These are phyloP conservation scores for Apocrypta bakeri DNA, from an alignment of 1,140 invertebrate species.

Conservation along the genomic window DNA sequence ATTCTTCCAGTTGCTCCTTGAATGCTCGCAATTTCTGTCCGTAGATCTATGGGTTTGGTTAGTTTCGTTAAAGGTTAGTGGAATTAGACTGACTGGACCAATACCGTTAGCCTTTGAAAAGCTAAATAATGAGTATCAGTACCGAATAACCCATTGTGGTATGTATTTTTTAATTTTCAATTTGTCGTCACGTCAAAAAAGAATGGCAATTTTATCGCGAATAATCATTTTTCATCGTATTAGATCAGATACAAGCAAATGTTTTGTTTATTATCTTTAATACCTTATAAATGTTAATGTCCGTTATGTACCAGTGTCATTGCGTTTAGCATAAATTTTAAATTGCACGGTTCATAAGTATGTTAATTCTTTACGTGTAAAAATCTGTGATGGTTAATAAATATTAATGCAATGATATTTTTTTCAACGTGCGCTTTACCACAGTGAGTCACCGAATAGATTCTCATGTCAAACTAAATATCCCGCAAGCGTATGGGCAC, in stretches of 20 bases:
- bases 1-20: conserved; percentile 89
- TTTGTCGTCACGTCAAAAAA: background rate
- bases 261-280: background rate
- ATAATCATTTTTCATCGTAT: background rate
- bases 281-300: background rate
- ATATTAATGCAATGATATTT: background rate
- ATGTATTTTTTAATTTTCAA: conserved; percentile 24
- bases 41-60: conserved; percentile 84
- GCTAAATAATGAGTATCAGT: conserved; percentile 24
- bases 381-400: background rate
- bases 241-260: background rate
- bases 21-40: conserved; percentile 91
- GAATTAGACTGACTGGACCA: conserved; percentile 59
- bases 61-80: conserved; percentile 71
- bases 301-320: too few species aligned
- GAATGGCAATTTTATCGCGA: background rate
- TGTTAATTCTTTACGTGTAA: background rate
- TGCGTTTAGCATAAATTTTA: too few species aligned
- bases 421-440: background rate
- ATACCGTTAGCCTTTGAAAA: conserved; percentile 63
- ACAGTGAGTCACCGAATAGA: conserved; percentile 31
- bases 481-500: conserved; percentile 9
- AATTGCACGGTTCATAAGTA: too few species aligned
- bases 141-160: conserved; percentile 62
- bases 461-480: background rate